phyloP scores from a whole-genome alignment of 2,888 invertebrate species.

The Nymphalis urticae region DNA sequence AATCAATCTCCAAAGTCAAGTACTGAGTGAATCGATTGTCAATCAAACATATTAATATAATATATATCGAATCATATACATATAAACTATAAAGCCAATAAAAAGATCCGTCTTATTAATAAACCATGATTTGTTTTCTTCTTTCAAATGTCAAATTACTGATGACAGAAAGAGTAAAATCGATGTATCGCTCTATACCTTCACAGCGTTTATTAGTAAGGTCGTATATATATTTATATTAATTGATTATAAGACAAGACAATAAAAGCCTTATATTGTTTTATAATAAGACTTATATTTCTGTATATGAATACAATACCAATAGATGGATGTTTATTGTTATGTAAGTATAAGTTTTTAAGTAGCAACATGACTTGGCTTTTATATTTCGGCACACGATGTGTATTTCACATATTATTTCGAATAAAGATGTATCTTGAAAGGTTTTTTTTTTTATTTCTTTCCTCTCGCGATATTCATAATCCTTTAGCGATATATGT shows the following conservation, averaged over 20 bases:
- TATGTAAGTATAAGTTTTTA: slow-evolving; percentile 67
- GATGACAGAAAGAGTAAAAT: no score
- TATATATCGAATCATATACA: slow-evolving; percentile 21
- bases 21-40: slow-evolving; percentile 28
- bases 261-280: background rate
- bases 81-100: background rate
- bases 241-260: slow-evolving; percentile 16
- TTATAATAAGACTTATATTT: background rate
- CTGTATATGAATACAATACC: background rate
- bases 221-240: slow-evolving; percentile 16
- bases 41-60: slow-evolving; percentile 22
- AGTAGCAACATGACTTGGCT: slow-evolving; percentile 57
- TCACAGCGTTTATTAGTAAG: no score
- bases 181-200: no score
- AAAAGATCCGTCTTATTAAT: no score
- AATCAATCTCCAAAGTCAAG: slow-evolving; percentile 36
- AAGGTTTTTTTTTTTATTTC: slow-evolving; percentile 24
- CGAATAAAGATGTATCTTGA: slow-evolving; percentile 66
- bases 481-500: background rate
- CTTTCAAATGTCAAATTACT: no score
- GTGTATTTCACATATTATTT: slow-evolving; percentile 36
- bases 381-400: slow-evolving; percentile 53
- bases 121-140: no score
- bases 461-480: background rate
- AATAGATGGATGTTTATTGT: slow-evolving; percentile 43